Conservation (phyloP, 2,888 invertebrate species). For the Allolobophora icterica region DNA sequence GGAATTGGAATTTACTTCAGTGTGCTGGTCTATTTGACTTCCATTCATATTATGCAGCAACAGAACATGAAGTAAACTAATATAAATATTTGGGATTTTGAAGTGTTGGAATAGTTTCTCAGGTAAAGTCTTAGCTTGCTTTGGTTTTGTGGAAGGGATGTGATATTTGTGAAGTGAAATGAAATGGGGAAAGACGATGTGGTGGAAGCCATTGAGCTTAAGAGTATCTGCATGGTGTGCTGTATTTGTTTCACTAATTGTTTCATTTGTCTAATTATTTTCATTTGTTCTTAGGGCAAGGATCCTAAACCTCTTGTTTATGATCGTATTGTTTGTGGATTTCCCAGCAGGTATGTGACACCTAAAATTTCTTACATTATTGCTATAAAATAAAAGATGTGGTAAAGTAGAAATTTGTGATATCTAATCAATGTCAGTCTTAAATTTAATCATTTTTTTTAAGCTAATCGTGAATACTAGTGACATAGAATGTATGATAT, state of each 20-base stretch:
- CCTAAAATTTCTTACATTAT: neutral
- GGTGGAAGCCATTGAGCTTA: neutral
- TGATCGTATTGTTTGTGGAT: constrained; percentile 32
- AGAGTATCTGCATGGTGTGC: neutral
- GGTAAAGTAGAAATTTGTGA: neutral
- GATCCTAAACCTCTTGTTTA: constrained; percentile 1
- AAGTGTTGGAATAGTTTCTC: neutral
- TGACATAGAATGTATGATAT: neutral
- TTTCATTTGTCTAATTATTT: neutral
- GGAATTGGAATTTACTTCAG: too few species aligned
- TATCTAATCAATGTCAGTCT: neutral
- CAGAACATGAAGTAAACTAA: too few species aligned
- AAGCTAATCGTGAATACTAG: neutral
- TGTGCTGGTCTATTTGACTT: too few species aligned
- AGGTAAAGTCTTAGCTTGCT: constrained; percentile 8
- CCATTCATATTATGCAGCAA: too few species aligned
- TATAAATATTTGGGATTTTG: neutral
- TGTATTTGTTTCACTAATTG: neutral
- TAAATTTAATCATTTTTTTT: neutral
- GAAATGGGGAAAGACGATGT: neutral
- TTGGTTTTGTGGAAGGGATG: neutral
- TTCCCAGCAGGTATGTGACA: constrained; percentile 31
- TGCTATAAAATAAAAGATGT: neutral
- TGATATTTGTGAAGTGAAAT: neutral
- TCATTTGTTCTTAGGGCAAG: neutral